phyloP scores from a whole-genome alignment of 2,797 vertebrate genomes.

The Darevskia mixta region DNA sequence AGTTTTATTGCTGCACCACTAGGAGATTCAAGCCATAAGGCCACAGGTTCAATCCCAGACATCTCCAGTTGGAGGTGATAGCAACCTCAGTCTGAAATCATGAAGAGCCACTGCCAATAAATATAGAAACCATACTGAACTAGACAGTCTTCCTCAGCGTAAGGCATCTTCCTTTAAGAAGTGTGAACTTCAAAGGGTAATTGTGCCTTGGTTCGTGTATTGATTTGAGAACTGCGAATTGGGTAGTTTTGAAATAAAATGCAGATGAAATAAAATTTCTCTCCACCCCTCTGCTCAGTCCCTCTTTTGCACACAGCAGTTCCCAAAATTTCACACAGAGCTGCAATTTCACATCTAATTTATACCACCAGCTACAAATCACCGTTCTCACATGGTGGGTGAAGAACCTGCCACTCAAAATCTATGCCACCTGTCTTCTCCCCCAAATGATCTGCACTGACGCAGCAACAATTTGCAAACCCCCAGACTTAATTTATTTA shows the following conservation, averaged over 20 bases:
- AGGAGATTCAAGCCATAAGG: no score
- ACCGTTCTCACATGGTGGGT: not conserved
- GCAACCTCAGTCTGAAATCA: no score
- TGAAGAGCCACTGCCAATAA: no score
- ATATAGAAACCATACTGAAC: no score
- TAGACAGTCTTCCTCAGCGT: no score
- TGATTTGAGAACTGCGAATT: no score
- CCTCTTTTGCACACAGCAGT: not conserved
- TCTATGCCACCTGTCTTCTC: not conserved
- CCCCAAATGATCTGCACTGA: not conserved
- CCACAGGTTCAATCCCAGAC: no score
- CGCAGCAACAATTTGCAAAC: not conserved
- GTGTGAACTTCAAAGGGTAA: no score
- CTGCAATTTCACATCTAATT: not conserved
- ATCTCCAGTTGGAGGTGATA: no score
- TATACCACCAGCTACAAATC: not conserved
- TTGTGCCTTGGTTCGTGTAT: no score
- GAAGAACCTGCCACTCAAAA: not conserved
- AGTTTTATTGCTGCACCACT: no score
- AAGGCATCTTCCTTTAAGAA: no score
- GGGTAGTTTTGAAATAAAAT: not conserved
- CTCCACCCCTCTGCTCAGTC: not conserved
- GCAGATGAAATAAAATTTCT: not conserved
- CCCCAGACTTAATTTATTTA: not conserved
- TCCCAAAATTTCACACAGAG: not conserved